Evolutionary conservation across 2,888 invertebrate genomes (phyloP), one percentile per base, ranked within the genome.

Genomic region (Acrocyrtus sp.): DNA sequence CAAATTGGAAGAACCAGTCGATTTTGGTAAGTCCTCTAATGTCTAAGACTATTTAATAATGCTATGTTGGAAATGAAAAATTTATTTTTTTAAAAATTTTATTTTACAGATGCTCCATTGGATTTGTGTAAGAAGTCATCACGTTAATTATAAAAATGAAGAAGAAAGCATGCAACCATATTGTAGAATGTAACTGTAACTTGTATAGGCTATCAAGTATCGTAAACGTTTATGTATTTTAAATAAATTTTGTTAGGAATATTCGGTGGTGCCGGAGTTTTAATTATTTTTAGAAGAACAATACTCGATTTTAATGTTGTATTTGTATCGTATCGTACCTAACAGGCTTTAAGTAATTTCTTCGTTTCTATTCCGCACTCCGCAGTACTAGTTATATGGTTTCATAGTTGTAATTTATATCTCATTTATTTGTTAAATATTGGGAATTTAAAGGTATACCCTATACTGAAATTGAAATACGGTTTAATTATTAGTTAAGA

Each of bases 101-200:
- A 12, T 76, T 82, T 90, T 90, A 72, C 89, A 94, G 94, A 94
- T 91, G 90, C 92, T 89, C 94, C 94, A 85, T 88, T 94, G 85
- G 94, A 94, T 87, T 88, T 94, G 87, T 94, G 93, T 84, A 94
- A 94, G 88, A 93, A 93, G 43, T 62, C 74, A 15, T 63, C 70
- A 22, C 70, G 70, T 24, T 70, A 61, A 53, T n/a, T n/a, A n/a
- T n/a, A n/a, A n/a, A n/a, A n/a, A n/a, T n/a, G n/a, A n/a, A n/a
- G n/a, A n/a, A n/a, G n/a, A n/a, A n/a, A n/a, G n/a, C n/a, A n/a
- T n/a, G n/a, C n/a, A n/a, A n/a, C n/a, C n/a, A n/a, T n/a, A n/a
- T n/a, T n/a, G n/a, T n/a, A n/a, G n/a, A n/a, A n/a, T n/a, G n/a
- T n/a, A n/a, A n/a, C n/a, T n/a, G n/a, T n/a, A n/a, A n/a, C n/a